These are phyloP conservation scores for Aramus guarauna DNA, from an alignment of 2,113 vertebrate genomes.

Conservation along the genomic window DNA sequence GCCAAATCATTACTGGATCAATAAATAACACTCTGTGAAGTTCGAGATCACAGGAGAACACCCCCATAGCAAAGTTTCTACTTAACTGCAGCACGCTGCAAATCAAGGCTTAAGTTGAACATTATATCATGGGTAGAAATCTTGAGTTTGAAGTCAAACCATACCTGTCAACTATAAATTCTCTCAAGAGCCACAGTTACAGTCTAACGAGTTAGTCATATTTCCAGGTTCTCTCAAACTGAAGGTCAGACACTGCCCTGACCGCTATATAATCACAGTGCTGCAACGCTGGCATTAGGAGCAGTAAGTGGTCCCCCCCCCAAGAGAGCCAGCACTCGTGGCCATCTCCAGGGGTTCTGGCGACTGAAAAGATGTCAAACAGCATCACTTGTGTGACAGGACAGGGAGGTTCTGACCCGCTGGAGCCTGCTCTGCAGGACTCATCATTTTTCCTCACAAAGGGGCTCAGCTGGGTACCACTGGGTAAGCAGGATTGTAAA, in stretches of 20 bases:
- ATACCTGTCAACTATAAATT: background rate
- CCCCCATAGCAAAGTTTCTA: background rate
- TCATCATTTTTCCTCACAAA: background rate
- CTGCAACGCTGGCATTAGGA: background rate
- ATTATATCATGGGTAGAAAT: background rate
- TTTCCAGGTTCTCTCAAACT: background rate
- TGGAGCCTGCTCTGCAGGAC: background rate
- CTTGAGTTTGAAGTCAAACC: background rate
- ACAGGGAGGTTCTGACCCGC: background rate
- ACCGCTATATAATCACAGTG: background rate
- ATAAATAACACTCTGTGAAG: background rate
- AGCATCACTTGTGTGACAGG: background rate
- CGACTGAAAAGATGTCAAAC: background rate
- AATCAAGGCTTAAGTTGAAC: background rate
- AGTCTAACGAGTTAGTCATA: background rate
- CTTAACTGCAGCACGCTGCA: background rate
- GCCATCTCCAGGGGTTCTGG: background rate
- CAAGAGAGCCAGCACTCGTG: background rate
- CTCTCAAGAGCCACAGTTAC: background rate
- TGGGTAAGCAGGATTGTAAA: background rate
- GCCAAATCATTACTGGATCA: background rate
- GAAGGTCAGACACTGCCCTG: background rate
- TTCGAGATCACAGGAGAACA: background rate
- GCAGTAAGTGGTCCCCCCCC: background rate
- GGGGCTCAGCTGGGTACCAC: background rate